A percentile compares a stretch with the other conserved stretches of the same genome.
phyloP scores from a whole-genome alignment of 1,140 invertebrate species.

The Chlorops oryzae region DNA sequence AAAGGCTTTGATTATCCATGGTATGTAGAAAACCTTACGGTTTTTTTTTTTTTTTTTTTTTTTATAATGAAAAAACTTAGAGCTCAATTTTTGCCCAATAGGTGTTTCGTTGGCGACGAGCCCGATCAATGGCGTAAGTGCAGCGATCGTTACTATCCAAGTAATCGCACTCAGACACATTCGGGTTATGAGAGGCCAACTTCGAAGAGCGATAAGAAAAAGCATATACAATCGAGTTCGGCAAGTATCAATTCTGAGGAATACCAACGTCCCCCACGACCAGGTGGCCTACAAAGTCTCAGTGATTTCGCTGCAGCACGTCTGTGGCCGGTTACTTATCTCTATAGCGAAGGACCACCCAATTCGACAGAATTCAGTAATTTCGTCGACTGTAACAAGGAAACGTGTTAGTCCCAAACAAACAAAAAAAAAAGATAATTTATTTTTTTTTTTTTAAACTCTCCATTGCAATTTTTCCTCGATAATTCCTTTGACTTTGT shows the following conservation, averaged over 20 bases:
- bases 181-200: constrained; percentile 28
- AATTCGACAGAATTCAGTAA: constrained; percentile 49
- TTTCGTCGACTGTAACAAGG: constrained; percentile 48
- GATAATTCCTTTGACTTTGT: no score
- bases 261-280: constrained; percentile 48
- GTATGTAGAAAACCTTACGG: constrained; percentile 52
- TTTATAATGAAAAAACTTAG: neutral
- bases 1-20: constrained; percentile 70
- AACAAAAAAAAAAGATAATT: neutral
- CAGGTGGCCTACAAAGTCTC: constrained; percentile 49
- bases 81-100: constrained; percentile 30
- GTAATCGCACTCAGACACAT: constrained; percentile 28
- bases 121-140: constrained; percentile 76
- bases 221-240: constrained; percentile 26
- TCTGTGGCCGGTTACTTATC: constrained; percentile 62
- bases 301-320: constrained; percentile 48
- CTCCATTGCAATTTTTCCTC: no score
- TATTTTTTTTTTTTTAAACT: neutral
- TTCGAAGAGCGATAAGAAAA: constrained; percentile 45
- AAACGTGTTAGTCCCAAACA: constrained; percentile 31
- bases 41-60: neutral
- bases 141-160: constrained; percentile 69
- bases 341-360: constrained; percentile 59
- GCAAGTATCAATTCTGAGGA: constrained; percentile 33
- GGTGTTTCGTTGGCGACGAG: constrained; percentile 71